These are phyloP conservation scores for Brachionus koreanus DNA, from an alignment of 1,140 invertebrate species.

Conservation along the genomic window DNA sequence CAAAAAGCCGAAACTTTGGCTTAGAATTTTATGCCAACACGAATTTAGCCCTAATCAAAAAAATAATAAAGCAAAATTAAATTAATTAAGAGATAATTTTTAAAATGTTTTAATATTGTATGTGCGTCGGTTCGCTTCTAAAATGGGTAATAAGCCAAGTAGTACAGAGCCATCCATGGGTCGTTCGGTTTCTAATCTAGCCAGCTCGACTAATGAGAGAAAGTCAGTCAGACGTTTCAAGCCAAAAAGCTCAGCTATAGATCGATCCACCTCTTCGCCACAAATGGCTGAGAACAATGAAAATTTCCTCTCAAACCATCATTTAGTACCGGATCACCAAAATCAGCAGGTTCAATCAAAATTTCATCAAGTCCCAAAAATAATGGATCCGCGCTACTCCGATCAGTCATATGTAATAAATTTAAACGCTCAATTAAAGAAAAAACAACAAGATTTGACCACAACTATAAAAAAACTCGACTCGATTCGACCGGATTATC, in stretches of 20 bases:
- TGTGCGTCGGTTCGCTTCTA: neutral
- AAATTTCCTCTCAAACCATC: neutral
- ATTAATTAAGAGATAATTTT: neutral
- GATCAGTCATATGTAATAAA: neutral
- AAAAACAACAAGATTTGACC: conserved; percentile 40
- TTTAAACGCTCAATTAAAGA: neutral
- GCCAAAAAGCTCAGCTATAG: neutral
- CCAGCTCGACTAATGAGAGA: neutral
- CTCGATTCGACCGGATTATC: neutral
- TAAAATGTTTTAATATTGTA: neutral
- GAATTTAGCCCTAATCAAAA: too few species aligned
- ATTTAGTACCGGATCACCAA: neutral
- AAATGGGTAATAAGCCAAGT: conserved; percentile 38
- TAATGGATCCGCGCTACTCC: neutral
- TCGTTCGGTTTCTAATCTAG: neutral
- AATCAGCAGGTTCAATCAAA: neutral
- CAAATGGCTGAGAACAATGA: neutral
- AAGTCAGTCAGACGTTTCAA: neutral
- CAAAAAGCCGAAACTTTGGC: too few species aligned
- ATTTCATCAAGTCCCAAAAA: neutral
- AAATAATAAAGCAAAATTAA: too few species aligned
- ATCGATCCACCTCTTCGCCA: conserved; percentile 37
- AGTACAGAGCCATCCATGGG: neutral
- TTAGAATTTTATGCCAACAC: too few species aligned
- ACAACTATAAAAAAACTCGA: conserved; percentile 35